Percentiles rank a stretch among this genome's conserved stretches.
These are phyloP conservation scores for Phoenoteleia sp. DNA, from an alignment of 2,888 invertebrate species.

Conservation along the genomic window DNA sequence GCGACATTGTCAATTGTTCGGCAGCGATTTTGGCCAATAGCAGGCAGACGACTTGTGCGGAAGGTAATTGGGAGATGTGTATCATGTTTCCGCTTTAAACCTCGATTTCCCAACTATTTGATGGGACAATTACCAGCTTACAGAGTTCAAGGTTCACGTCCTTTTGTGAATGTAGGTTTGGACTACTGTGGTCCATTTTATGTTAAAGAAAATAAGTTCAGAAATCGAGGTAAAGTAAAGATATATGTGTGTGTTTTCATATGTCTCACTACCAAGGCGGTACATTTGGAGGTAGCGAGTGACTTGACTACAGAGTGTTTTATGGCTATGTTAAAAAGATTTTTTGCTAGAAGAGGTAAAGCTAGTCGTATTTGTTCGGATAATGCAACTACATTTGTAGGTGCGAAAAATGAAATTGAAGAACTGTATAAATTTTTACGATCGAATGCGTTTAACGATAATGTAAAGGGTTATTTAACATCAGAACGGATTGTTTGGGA, in stretches of 20 bases:
- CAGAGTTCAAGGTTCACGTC: not conserved
- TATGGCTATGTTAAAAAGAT: not conserved
- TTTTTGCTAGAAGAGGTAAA: slow-evolving; percentile 2
- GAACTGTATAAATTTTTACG: not conserved
- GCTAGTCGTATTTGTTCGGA: not conserved
- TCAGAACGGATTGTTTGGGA: slow-evolving; percentile 20
- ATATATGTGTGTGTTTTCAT: not conserved
- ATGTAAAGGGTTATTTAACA: not conserved
- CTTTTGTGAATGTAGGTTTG: not conserved
- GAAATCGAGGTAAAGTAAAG: not conserved
- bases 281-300: not conserved
- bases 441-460: not conserved
- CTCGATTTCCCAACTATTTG: not conserved
- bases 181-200: not conserved
- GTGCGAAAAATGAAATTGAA: not conserved
- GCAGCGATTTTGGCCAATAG: slow-evolving; percentile 10
- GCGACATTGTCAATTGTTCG: not conserved
- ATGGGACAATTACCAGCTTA: slow-evolving; percentile 36
- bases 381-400: slow-evolving; percentile 4
- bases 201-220: not conserved
- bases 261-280: not conserved
- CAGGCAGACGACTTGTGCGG: not conserved
- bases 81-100: slow-evolving; percentile 10
- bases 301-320: not conserved
- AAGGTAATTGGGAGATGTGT: not conserved